Evolutionary conservation across 1,140 invertebrate genomes (phyloP).

Genomic region (Drosophila insularis): DNA sequence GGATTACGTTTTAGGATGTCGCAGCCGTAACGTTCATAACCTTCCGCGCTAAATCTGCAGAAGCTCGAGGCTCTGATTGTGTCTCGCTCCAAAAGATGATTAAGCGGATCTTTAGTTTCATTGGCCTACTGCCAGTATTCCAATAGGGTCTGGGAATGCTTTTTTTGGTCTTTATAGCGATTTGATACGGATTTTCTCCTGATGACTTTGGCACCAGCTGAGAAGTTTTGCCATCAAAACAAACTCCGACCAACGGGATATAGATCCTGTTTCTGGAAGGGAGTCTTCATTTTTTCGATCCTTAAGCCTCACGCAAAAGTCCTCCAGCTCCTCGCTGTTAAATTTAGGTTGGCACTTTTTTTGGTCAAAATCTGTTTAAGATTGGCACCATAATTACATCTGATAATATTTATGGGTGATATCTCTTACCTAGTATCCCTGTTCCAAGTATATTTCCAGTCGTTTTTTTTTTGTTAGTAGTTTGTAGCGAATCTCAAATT

Average conservation of each 20-base stretch:
- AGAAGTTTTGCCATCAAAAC: slow-evolving; percentile 48
- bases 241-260: slow-evolving; percentile 44
- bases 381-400: neutral
- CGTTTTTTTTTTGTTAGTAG: slow-evolving; percentile 68
- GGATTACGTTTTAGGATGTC: slow-evolving; percentile 90
- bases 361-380: slow-evolving; percentile 42
- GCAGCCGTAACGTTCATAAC: slow-evolving; percentile 92
- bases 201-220: slow-evolving; percentile 51
- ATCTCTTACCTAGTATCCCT: no score
- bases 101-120: slow-evolving; percentile 95
- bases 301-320: slow-evolving; percentile 43
- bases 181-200: slow-evolving; percentile 26
- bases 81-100: slow-evolving; percentile 88
- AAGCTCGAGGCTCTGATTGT: slow-evolving; percentile 83
- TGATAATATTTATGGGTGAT: no score
- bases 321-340: slow-evolving; percentile 30
- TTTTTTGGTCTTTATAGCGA: slow-evolving; percentile 90
- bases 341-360: slow-evolving; percentile 56
- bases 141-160: slow-evolving; percentile 89
- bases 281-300: slow-evolving; percentile 19
- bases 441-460: neutral
- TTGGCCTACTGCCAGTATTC: slow-evolving; percentile 86
- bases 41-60: slow-evolving; percentile 95
- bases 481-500: slow-evolving; percentile 61
- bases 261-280: neutral